These are phyloP conservation scores for Montipora cactus DNA, from an alignment of 64 coral and sea anemone species.

Conservation along the genomic window DNA sequence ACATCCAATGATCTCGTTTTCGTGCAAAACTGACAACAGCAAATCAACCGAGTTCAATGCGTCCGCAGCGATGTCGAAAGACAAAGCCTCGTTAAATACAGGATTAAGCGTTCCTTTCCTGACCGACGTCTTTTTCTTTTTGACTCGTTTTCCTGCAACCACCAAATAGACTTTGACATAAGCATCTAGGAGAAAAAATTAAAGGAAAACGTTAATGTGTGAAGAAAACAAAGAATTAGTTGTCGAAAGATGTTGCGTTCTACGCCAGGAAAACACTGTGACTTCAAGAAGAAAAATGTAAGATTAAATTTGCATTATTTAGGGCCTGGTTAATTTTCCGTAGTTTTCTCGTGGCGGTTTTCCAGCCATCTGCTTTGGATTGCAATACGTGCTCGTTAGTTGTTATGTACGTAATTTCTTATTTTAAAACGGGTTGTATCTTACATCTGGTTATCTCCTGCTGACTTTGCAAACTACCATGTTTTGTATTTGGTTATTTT, in stretches of 20 bases:
- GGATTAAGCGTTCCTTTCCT: constrained; percentile 87
- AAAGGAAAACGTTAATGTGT: background rate
- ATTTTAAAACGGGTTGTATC: no score
- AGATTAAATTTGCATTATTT: no score
- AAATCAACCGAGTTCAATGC: constrained; percentile 76
- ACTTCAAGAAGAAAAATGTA: no score
- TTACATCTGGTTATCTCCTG: no score
- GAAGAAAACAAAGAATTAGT: background rate
- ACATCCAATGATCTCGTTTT: constrained; percentile 83
- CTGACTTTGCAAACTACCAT: no score
- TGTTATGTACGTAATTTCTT: no score
- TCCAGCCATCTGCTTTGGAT: no score
- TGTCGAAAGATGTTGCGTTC: background rate
- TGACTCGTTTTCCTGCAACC: constrained; percentile 76
- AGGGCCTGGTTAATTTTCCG: no score
- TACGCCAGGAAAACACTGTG: no score
- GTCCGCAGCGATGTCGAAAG: constrained; percentile 87
- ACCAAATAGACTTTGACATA: constrained; percentile 88
- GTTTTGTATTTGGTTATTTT: background rate
- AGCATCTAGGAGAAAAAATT: constrained; percentile 60
- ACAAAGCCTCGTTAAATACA: constrained; percentile 95
- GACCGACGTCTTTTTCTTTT: constrained; percentile 89
- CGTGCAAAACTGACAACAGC: constrained; percentile 90
- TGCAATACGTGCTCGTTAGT: no score
- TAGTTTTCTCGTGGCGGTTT: no score